Evolutionary conservation across 2,113 vertebrate species (phyloP).

Genomic region (Ptychochromis oligacanthus): DNA sequence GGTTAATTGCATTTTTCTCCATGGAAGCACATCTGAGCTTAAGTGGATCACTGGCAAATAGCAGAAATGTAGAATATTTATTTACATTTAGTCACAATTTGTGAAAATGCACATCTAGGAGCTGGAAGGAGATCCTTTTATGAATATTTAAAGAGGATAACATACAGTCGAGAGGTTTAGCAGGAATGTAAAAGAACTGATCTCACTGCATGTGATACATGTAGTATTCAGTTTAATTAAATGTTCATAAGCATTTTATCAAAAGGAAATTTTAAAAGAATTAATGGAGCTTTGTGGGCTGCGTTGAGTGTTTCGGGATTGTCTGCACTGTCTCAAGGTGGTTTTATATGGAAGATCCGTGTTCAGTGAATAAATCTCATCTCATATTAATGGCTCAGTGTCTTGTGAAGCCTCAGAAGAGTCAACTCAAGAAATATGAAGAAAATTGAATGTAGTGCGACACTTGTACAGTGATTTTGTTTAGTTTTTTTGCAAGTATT

Average conservation of each 20-base stretch:
- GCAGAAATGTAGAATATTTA: conserved; percentile 5
- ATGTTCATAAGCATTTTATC: background rate
- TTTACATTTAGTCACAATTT: background rate
- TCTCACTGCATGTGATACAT: background rate
- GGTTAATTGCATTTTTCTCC: conserved; percentile 20
- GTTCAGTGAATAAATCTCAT: background rate
- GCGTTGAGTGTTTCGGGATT: background rate
- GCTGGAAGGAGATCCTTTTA: background rate
- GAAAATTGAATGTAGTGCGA: background rate
- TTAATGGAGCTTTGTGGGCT: background rate
- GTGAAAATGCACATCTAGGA: background rate
- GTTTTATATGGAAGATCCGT: background rate
- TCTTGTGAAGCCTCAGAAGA: background rate
- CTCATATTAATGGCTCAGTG: background rate
- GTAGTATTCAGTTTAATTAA: background rate
- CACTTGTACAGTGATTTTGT: background rate
- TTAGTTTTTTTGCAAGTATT: background rate
- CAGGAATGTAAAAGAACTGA: background rate
- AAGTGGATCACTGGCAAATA: background rate
- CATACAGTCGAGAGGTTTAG: background rate
- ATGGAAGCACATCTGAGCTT: background rate
- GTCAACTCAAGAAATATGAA: fast-evolving
- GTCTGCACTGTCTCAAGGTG: background rate
- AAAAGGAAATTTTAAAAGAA: background rate
- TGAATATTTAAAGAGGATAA: background rate